Conservation (phyloP, 2,797 vertebrate genomes). For the Xenentodon cancila region DNA sequence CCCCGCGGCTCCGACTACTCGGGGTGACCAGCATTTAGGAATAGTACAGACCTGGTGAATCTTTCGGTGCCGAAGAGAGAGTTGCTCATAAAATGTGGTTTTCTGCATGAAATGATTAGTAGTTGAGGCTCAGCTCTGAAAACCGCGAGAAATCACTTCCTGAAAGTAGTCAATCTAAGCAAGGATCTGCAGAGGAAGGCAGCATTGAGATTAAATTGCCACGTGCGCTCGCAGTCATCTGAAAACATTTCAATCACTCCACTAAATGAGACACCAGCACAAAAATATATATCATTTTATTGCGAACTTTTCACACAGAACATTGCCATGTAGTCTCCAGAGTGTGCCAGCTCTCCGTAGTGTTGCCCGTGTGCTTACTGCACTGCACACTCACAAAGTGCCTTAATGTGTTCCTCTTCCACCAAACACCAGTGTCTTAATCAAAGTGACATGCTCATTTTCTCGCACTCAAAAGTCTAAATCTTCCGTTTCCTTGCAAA, state of each 20-base stretch:
- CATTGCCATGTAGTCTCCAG: slow-evolving; percentile 53
- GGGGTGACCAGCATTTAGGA: too few species aligned
- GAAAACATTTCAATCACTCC: background rate
- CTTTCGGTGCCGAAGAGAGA: slow-evolving; percentile 18
- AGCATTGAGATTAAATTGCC: slow-evolving; percentile 18
- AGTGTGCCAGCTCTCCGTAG: slow-evolving; percentile 59
- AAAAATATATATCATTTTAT: slow-evolving; percentile 71
- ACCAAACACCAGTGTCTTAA: slow-evolving; percentile 20
- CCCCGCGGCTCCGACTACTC: too few species aligned
- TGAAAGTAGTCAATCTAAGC: slow-evolving; percentile 60
- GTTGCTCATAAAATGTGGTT: slow-evolving; percentile 57
- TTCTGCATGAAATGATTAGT: slow-evolving; percentile 63
- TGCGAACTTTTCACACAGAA: slow-evolving; percentile 62
- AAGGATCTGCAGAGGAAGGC: slow-evolving; percentile 56
- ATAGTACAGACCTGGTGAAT: slow-evolving; percentile 51
- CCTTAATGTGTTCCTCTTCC: slow-evolving; percentile 39
- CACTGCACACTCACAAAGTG: slow-evolving; percentile 65
- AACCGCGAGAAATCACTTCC: slow-evolving; percentile 77
- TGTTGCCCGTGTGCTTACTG: slow-evolving; percentile 55
- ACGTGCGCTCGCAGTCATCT: slow-evolving; percentile 15
- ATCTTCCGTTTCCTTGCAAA: background rate
- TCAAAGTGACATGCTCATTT: slow-evolving; percentile 22
- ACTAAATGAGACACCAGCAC: slow-evolving; percentile 3
- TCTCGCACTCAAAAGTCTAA: background rate
- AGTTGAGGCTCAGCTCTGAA: slow-evolving; percentile 47